phyloP scores from a whole-genome alignment of 2,113 vertebrate species.

The Mastomys coucha region DNA sequence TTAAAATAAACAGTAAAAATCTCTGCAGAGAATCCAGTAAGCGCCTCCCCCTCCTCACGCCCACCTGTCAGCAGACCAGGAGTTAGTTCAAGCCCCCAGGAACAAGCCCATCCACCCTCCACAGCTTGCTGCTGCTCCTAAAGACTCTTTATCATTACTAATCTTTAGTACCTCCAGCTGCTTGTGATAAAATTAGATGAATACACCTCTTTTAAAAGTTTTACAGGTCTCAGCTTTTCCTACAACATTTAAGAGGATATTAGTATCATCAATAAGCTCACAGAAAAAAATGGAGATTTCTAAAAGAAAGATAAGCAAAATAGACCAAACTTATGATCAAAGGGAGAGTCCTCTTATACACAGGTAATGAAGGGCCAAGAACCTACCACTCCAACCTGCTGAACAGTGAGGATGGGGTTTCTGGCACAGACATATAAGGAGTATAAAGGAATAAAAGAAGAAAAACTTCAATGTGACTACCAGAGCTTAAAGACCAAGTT shows the following conservation, averaged over 20 bases:
- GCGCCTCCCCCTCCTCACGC: neutral
- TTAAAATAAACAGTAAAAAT: constrained; percentile 20
- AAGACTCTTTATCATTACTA: neutral
- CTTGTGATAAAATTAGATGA: neutral
- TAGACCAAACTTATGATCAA: constrained; percentile 17
- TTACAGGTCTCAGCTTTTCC: constrained; percentile 7
- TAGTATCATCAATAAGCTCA: constrained; percentile 26
- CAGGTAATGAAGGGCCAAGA: constrained; percentile 19
- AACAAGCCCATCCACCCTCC: neutral
- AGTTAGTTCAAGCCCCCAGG: neutral
- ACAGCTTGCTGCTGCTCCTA: neutral
- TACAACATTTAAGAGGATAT: constrained; percentile 36
- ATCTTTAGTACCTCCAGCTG: neutral
- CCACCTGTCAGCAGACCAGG: neutral
- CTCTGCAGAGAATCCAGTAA: neutral
- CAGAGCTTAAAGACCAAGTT: neutral
- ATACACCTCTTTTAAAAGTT: neutral
- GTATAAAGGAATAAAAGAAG: neutral
- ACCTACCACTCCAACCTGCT: neutral
- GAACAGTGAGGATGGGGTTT: neutral
- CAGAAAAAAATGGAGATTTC: neutral
- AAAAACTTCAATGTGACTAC: constrained; percentile 13
- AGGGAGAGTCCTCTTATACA: constrained; percentile 39
- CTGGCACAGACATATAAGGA: neutral
- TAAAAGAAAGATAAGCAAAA: constrained; percentile 17